phyloP scores from a whole-genome alignment of 2,113 vertebrate genomes.

The Kryptolebias marmoratus region DNA sequence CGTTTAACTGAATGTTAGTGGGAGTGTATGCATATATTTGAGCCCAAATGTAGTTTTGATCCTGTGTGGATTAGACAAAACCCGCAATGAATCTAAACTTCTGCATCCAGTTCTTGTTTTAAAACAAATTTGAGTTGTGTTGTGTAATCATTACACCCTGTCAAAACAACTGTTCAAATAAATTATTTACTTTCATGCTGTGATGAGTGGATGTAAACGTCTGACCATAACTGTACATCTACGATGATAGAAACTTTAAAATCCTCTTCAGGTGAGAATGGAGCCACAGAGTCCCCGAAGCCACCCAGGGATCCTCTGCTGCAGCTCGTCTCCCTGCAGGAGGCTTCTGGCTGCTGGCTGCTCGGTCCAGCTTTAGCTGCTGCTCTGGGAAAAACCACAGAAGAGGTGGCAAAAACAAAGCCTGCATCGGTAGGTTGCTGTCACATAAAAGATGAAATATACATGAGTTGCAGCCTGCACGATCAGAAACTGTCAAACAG shows the following conservation, averaged over 20 bases:
- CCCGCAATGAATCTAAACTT: too few relatives aligned
- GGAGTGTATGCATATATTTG: too few relatives aligned
- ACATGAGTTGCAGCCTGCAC: not conserved
- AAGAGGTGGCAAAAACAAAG: conserved; percentile 56
- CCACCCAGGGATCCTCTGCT: conserved; percentile 56
- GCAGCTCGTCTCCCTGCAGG: conserved; percentile 81
- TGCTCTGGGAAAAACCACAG: conserved; percentile 62
- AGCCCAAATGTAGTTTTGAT: too few relatives aligned
- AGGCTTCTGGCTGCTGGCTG: conserved; percentile 83
- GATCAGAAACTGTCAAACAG: not conserved
- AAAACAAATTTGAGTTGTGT: too few relatives aligned
- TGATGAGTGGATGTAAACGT: not conserved
- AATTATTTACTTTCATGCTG: too few relatives aligned
- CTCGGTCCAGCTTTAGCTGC: conserved; percentile 67
- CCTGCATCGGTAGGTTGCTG: conserved; percentile 64
- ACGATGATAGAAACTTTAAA: not conserved
- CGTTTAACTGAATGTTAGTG: too few relatives aligned
- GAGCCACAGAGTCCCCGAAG: not conserved
- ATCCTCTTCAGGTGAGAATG: not conserved
- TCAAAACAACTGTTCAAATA: too few relatives aligned
- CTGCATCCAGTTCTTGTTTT: too few relatives aligned
- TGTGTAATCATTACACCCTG: too few relatives aligned
- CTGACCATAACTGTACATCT: not conserved
- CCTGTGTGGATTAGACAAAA: too few relatives aligned
- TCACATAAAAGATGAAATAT: not conserved